phyloP scores from a whole-genome alignment of 2,113 vertebrate genomes.

The Crotalus helleri region DNA sequence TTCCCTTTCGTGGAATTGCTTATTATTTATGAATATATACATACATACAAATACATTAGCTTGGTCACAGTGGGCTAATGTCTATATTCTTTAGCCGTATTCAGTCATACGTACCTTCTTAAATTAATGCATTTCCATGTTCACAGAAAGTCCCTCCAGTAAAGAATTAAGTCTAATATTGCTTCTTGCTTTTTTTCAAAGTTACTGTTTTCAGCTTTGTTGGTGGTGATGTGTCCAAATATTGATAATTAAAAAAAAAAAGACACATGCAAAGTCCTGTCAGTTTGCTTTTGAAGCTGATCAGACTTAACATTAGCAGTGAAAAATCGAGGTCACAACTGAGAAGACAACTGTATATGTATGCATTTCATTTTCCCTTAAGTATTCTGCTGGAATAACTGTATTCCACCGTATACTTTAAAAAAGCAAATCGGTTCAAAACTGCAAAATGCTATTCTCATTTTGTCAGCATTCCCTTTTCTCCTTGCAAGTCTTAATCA shows the following conservation, averaged over 20 bases:
- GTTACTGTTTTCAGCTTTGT: not conserved
- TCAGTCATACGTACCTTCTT: not conserved
- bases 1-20: not conserved
- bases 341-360: not conserved
- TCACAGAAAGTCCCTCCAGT: not conserved
- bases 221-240: not conserved
- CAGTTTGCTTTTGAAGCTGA: slow-evolving; percentile 21
- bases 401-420: not conserved
- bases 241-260: not conserved
- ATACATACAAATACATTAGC: not conserved
- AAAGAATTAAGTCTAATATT: not conserved
- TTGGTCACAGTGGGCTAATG: not conserved
- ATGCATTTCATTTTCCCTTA: slow-evolving; percentile 8
- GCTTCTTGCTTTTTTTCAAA: slow-evolving; percentile 2
- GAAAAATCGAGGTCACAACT: not conserved
- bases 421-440: slow-evolving; percentile 37
- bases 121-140: slow-evolving; percentile 51
- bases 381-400: slow-evolving; percentile 2
- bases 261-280: not conserved
- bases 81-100: not conserved
- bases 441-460: not conserved
- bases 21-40: slow-evolving; percentile 17
- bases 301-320: slow-evolving; percentile 1
- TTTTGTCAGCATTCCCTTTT: slow-evolving; percentile 5
- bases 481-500: not conserved